Evolutionary conservation across 1,140 invertebrate genomes (phyloP), one percentile per base, ranked within the genome.

Genomic region (Parasteatoda tepidariorum): DNA sequence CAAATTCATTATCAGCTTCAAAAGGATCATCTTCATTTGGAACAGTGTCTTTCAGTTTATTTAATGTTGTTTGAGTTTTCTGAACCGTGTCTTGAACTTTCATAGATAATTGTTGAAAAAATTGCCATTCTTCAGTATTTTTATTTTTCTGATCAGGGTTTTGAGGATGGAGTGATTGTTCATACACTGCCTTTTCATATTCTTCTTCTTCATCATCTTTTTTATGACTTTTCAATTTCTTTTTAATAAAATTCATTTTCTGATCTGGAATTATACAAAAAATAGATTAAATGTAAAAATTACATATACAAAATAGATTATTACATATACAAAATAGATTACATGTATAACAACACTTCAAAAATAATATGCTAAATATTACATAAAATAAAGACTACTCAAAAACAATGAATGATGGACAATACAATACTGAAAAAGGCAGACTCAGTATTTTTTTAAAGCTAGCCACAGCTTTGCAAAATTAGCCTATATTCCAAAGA

Each of bases 71-170:
- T 85, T 89, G 88, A 26, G 89, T 88, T 85, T 89, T 88, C 33
- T 86, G 84, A 18, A 89, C 87, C 84, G 88, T 88, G 48, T 87
- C 85, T 78, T 89, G 88, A 64, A 89, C 89, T 83, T 88, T 87
- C 62, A 88, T 88, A 73, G 89, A 88, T 86, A 90, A 88, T 85
- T 89, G 87, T 74, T 88, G 87, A 85, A 90, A 90, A 68, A 87
- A 88, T 84, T 89, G 87, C 89, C 89, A 90, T 86, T 90, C 89
- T 85, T 89, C 89, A 7, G 88, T 88, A 74, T 88, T 88, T 64
- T 87, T 85, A 26, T 83, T 84, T 34, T 82, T 78, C 33, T 86
- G 75, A 73, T 78, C 67, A 34, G 30, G 74, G 24, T 76, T 70
- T 70, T 76, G 54, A 59, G 62, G 66, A 75, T 78, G 74, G 71